A percentile compares a stretch with the other conserved stretches of the same genome.
Conservation (phyloP, 92 coral and sea anemone genomes). For the Montipora capitata region DNA sequence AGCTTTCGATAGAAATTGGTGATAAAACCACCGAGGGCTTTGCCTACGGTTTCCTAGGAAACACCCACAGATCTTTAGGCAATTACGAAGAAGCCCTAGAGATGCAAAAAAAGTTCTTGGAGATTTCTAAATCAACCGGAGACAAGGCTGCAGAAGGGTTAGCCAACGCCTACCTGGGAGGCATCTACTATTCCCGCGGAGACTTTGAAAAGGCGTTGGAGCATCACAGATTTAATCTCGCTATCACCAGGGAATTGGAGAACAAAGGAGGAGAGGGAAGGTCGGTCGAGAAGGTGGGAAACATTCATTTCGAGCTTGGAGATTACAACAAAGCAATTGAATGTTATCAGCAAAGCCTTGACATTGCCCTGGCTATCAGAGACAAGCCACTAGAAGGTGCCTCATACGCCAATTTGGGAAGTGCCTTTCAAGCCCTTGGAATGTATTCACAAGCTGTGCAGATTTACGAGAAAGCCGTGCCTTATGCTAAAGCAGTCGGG, state of each 20-base stretch:
- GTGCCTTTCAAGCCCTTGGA: slow-evolving; percentile 32
- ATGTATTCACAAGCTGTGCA: slow-evolving; percentile 34
- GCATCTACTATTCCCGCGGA: slow-evolving; percentile 18
- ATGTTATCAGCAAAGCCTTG: slow-evolving; percentile 17
- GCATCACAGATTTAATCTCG: background rate
- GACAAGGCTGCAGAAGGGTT: slow-evolving; percentile 31
- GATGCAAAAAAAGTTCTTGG: slow-evolving; percentile 32
- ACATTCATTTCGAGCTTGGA: slow-evolving; percentile 9
- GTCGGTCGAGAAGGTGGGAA: slow-evolving; percentile 30
- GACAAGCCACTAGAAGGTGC: slow-evolving; percentile 23
- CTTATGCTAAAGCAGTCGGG: background rate
- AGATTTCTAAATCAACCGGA: slow-evolving; percentile 10
- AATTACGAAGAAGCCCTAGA: slow-evolving; percentile 28
- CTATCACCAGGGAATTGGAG: slow-evolving; percentile 4
- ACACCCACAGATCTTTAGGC: slow-evolving; percentile 24
- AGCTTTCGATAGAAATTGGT: slow-evolving; percentile 21
- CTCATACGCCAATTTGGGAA: slow-evolving; percentile 35
- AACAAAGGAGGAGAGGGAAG: slow-evolving; percentile 32
- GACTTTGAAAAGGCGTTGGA: slow-evolving; percentile 32
- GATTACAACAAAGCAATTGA: slow-evolving; percentile 44
- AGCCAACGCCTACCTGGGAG: slow-evolving; percentile 38
- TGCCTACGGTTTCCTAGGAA: slow-evolving; percentile 32
- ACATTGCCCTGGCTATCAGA: slow-evolving; percentile 13
- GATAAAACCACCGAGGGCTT: slow-evolving; percentile 21
- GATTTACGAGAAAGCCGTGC: background rate